phyloP scores from a whole-genome alignment of 2,888 invertebrate species.

The Odontocerum albicorne region DNA sequence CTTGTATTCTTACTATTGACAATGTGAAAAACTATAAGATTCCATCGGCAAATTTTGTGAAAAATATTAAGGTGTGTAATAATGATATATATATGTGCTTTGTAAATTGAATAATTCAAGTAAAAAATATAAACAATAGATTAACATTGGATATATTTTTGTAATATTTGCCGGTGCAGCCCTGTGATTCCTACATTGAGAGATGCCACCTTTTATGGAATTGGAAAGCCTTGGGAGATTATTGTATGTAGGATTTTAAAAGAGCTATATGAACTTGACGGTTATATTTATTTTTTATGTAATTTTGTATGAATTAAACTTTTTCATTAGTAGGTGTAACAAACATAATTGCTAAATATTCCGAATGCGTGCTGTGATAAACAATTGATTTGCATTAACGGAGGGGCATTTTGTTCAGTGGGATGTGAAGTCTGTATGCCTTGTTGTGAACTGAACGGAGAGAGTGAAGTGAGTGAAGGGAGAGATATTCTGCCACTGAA shows the following conservation, averaged over 20 bases:
- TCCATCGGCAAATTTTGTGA: no score
- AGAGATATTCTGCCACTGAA: background rate
- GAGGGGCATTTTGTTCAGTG: conserved; percentile 17
- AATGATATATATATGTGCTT: no score
- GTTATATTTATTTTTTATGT: background rate
- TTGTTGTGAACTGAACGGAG: background rate
- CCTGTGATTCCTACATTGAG: no score
- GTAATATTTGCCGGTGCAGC: no score
- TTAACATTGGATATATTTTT: no score
- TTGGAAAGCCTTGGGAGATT: background rate
- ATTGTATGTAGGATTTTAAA: background rate
- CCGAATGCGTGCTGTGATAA: conserved; percentile 33
- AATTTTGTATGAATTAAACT: background rate
- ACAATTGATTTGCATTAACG: conserved; percentile 27
- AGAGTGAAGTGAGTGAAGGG: background rate
- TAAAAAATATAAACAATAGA: no score
- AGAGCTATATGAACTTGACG: background rate
- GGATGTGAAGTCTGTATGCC: conserved; percentile 7
- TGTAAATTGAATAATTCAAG: no score
- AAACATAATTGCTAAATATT: conserved; percentile 27
- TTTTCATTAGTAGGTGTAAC: background rate
- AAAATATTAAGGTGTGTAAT: no score
- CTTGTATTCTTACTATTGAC: no score
- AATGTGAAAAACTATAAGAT: no score
- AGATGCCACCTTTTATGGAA: no score